Conservation (phyloP, 2,888 invertebrate genomes). For the Drosophila anceps region DNA sequence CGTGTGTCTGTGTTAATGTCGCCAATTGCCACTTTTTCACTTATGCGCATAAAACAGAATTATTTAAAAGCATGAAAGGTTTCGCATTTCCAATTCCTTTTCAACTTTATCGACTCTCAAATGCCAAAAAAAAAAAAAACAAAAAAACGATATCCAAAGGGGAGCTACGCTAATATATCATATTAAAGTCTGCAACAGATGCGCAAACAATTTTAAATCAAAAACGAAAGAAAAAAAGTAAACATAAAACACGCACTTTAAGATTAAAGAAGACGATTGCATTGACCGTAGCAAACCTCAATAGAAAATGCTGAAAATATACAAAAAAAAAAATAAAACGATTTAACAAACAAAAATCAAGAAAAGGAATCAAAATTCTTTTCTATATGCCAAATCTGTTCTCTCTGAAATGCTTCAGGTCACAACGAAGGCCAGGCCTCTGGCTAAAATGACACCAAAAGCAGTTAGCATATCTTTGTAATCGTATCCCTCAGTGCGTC, state of each 20-base stretch:
- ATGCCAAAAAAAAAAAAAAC: not conserved
- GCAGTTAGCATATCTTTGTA: too few species aligned
- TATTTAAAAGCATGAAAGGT: not conserved
- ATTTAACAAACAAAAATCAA: too few species aligned
- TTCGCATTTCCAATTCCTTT: constrained; percentile 4
- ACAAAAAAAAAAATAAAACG: too few species aligned
- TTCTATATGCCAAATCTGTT: not conserved
- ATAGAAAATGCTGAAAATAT: too few species aligned
- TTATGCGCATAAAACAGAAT: constrained; percentile 1
- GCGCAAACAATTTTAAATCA: not conserved
- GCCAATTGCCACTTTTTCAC: not conserved
- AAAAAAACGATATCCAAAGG: not conserved
- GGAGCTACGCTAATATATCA: not conserved
- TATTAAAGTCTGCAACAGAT: not conserved
- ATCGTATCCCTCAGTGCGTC: too few species aligned
- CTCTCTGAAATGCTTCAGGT: too few species aligned
- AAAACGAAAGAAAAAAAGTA: too few species aligned
- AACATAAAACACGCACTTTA: too few species aligned
- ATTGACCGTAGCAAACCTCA: too few species aligned
- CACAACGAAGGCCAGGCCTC: too few species aligned
- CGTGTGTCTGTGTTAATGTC: not conserved
- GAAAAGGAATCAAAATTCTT: not conserved
- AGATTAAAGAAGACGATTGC: too few species aligned
- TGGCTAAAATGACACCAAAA: too few species aligned
- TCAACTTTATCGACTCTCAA: not conserved